phyloP scores from a whole-genome alignment of 92 coral and sea anemone species.

The Zoanthus gigantus region DNA sequence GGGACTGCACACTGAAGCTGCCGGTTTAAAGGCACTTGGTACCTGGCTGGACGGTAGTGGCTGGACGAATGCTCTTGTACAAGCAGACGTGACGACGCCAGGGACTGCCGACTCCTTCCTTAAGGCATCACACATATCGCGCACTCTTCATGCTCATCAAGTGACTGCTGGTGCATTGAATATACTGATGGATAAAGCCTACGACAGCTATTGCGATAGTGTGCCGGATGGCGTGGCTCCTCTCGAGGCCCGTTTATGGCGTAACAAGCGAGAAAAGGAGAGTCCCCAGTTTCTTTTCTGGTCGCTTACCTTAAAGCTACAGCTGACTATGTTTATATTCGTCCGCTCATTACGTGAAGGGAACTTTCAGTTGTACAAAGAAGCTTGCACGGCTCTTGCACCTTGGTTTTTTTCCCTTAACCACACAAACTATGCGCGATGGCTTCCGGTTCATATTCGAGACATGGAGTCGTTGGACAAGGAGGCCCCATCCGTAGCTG shows the following conservation, averaged over 20 bases:
- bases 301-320: not conserved
- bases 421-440: slow-evolving; percentile 45
- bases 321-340: not conserved
- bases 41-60: slow-evolving; percentile 6
- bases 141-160: slow-evolving; percentile 18
- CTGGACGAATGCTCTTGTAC: slow-evolving; percentile 5
- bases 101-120: slow-evolving; percentile 41
- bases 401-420: slow-evolving; percentile 63
- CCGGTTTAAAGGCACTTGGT: not conserved
- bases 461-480: not conserved
- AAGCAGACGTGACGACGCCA: slow-evolving; percentile 3
- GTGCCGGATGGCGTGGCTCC: not conserved
- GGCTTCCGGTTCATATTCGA: slow-evolving; percentile 55
- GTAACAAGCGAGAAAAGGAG: slow-evolving; percentile 7
- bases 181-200: slow-evolving; percentile 64
- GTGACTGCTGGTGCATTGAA: slow-evolving; percentile 31
- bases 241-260: not conserved
- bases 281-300: slow-evolving; percentile 26
- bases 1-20: slow-evolving; percentile 60
- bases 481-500: not conserved
- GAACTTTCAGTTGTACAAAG: slow-evolving; percentile 40
- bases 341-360: slow-evolving; percentile 55
- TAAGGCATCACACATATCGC: slow-evolving; percentile 21
- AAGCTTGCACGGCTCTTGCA: slow-evolving; percentile 33
- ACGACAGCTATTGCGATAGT: slow-evolving; percentile 29